Base-by-base conservation (phyloP, 92 coral and sea anemone genomes). In the Parazoanthus swiftii region DNA sequence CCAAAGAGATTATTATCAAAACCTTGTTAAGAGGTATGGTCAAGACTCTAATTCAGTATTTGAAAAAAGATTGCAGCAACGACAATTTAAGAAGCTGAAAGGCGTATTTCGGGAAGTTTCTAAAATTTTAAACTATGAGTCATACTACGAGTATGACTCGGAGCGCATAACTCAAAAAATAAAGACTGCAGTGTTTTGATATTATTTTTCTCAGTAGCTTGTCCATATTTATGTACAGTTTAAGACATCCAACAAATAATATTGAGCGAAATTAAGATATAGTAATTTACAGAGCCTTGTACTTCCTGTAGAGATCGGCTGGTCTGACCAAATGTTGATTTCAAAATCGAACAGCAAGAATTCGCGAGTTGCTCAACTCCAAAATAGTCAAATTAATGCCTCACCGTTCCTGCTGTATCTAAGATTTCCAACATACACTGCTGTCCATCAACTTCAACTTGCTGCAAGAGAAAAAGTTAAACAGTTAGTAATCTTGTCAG, bases 361-460 rank as follows among this genome's bases (percentile, higher is more conserved):
- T 76, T 56, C 46, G 11, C 80, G 39, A n/a, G 56, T 81, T 89
- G 44, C 83, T 67, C 77, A 84, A 70, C 35, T 36, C 72, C 0
- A 29, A 71, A 36, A 73, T 33, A 42, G 44, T 44, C 44, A 37
- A 23, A 78, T 39, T 26, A 82, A 5, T 66, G 50, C 67, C 93
- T 84, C 58, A 97, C 99, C 98, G 99, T 97, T 88, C 99, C 98
- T 35, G 99, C 99, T 37, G 99, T 97, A 87, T 97, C 99, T 93
- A 97, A 92, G 80, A 97, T 97, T 85, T 97, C 99, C 58, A 97
- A 88, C 99, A 97, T 97, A 88, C 99, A 97, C 77, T 97, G 99
- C 78, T 97, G 99, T 21, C 94, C 98, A 84, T 97, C 99, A 25
- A 95, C 98, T 86, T 97, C 99, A 25, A 97, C 99, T 97, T 97